phyloP scores from a whole-genome alignment of 2,888 invertebrate genomes.

The Drosophila mulleri region DNA sequence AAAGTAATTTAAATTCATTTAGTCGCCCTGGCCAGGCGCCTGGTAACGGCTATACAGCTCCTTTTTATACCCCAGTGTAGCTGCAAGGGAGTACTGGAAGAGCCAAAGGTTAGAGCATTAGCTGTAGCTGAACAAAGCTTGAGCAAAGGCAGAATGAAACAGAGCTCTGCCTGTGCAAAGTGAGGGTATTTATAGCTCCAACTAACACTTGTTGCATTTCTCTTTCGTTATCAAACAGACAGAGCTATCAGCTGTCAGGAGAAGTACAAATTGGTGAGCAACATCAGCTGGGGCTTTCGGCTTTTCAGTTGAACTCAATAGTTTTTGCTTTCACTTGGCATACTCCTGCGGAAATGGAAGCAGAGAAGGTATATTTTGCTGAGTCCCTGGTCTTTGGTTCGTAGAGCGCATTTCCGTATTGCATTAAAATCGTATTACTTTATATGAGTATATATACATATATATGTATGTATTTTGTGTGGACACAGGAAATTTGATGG shows the following conservation, averaged over 20 bases:
- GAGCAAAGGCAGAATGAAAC: no score
- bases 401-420: slow-evolving; percentile 71
- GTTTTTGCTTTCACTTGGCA: slow-evolving; percentile 1
- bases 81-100: no score
- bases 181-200: no score
- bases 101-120: not conserved
- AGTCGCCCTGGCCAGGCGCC: slow-evolving; percentile 12
- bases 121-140: not conserved
- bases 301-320: not conserved
- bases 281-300: not conserved
- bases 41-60: slow-evolving; percentile 31
- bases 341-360: slow-evolving; percentile 54
- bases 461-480: slow-evolving; percentile 3
- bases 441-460: no score
- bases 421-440: slow-evolving; percentile 64
- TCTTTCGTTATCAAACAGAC: not conserved
- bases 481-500: slow-evolving; percentile 69
- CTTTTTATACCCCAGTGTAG: not conserved
- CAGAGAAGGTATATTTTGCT: slow-evolving; percentile 19
- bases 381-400: slow-evolving; percentile 28
- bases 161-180: no score
- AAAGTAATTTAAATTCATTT: slow-evolving; percentile 74
- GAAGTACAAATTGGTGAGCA: not conserved
- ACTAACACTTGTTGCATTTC: not conserved
- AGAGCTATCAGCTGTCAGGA: not conserved